phyloP scores from a whole-genome alignment of 2,888 invertebrate genomes.

The Epirrhoe alternata region DNA sequence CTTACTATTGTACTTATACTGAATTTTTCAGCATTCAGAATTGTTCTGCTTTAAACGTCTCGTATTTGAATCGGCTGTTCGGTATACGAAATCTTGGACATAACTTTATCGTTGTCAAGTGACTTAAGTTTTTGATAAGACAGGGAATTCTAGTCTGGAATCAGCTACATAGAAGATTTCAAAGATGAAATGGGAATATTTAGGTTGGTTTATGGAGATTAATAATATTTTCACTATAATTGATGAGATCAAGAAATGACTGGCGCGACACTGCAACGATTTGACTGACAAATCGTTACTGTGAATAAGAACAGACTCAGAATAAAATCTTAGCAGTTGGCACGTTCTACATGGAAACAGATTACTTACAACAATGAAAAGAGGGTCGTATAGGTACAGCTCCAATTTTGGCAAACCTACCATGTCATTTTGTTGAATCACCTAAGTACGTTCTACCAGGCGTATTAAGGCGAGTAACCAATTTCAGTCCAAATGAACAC shows the following conservation, averaged over 20 bases:
- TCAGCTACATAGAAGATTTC: too few species aligned
- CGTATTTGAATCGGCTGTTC: not conserved
- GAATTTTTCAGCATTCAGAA: slow-evolving; percentile 22
- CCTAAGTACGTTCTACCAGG: not conserved
- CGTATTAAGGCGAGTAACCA: not conserved
- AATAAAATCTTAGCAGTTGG: not conserved
- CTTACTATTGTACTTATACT: slow-evolving; percentile 41
- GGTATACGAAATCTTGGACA: not conserved
- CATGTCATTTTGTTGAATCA: not conserved
- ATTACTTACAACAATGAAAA: not conserved
- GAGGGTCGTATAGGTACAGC: not conserved
- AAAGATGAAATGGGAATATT: too few species aligned
- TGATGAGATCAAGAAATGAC: too few species aligned
- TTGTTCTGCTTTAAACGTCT: not conserved
- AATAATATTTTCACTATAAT: too few species aligned
- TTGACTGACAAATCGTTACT: too few species aligned
- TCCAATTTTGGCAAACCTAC: not conserved
- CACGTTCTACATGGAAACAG: not conserved
- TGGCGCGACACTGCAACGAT: too few species aligned
- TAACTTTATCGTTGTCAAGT: too few species aligned
- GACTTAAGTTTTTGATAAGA: too few species aligned
- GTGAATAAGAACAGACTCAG: too few species aligned
- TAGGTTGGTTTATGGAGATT: too few species aligned
- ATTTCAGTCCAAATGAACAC: not conserved
- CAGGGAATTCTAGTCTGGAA: too few species aligned